Base-by-base conservation (phyloP, 1,140 invertebrate species). In the Pissodes strobi region DNA sequence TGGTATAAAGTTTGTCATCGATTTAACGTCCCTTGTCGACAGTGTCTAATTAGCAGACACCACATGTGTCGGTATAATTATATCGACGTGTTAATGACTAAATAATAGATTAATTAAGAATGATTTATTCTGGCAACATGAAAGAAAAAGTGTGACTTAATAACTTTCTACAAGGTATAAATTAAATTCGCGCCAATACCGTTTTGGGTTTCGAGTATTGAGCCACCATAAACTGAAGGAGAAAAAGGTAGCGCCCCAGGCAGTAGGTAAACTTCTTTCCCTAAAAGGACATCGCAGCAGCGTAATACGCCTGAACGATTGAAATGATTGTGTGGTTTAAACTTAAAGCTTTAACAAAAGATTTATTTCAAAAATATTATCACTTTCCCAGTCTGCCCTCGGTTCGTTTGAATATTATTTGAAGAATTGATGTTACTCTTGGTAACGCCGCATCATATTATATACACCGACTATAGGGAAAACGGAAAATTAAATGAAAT, bases 231-330 rank as follows among this genome's bases (percentile, higher is more conserved):
- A 41, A 25, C 19, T 23, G 51, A 25, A 51, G 55, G 53, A 51
- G 43, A 23, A 57, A 57, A 57, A 57, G 55, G 55, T 45, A 57
- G 38, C 55, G 55, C 58, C 64, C 49, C n/a, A 18, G 57, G 57
- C 57, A 67, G 64, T 67, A 67, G 64, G 64, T 62, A 62, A 67
- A 67, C 64, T 52, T 61, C 58, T 67, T 67, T 55, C 64, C 64
- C 58, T 67, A 67, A 49, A 67, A 61, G 64, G 64, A 60, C 34
- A 57, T 53, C 30, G 39, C 51, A 39, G 39, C 59, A 49, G 58
- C 64, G 64, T 67, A 67, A 67, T 49, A 67, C 58, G 64, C 58
- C 49, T 34, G 46, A 39, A 49, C 17, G 51, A 52, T 43, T 22
- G 37, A 51, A 52, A 55, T 23, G 51, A 55, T 55, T 55, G 51